Percentiles rank a stretch among this genome's conserved stretches.
phyloP scores from a whole-genome alignment of 2,113 vertebrate genomes.

The Perccottus glenii region DNA sequence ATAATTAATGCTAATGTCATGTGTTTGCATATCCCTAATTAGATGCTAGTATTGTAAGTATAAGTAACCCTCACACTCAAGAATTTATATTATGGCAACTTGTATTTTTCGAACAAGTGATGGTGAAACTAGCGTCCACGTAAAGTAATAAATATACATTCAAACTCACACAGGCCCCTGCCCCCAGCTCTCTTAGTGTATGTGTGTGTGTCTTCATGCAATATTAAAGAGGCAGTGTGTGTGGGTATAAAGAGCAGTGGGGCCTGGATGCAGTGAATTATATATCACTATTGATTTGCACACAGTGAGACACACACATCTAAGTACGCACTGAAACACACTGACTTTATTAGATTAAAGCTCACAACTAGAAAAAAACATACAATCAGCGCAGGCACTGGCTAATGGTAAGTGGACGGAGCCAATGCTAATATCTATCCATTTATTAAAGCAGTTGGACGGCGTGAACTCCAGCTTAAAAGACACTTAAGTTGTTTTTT shows the following conservation, averaged over 20 bases:
- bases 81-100: neutral
- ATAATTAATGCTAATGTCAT: no score
- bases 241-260: conserved; percentile 98
- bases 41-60: no score
- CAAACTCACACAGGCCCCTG: conserved; percentile 56
- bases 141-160: conserved; percentile 38
- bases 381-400: conserved; percentile 45
- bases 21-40: no score
- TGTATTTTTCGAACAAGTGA: neutral
- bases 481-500: neutral
- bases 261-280: conserved; percentile 99
- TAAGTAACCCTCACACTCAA: neutral
- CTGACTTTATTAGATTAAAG: conserved; percentile 73
- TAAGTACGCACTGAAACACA: conserved; percentile 24
- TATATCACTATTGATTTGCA: conserved; percentile 99
- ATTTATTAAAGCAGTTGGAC: conserved; percentile 15
- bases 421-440: conserved; percentile 11
- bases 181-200: conserved; percentile 59
- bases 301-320: conserved; percentile 30
- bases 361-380: conserved; percentile 55
- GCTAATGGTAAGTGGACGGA: conserved; percentile 35
- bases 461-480: conserved; percentile 9
- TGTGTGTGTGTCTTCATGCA: conserved; percentile 91
- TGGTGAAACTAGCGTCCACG: conserved; percentile 6
- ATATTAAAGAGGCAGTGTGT: conserved; percentile 98